phyloP scores from a whole-genome alignment of 64 coral and sea anemone species.

The Trachythela sp. region DNA sequence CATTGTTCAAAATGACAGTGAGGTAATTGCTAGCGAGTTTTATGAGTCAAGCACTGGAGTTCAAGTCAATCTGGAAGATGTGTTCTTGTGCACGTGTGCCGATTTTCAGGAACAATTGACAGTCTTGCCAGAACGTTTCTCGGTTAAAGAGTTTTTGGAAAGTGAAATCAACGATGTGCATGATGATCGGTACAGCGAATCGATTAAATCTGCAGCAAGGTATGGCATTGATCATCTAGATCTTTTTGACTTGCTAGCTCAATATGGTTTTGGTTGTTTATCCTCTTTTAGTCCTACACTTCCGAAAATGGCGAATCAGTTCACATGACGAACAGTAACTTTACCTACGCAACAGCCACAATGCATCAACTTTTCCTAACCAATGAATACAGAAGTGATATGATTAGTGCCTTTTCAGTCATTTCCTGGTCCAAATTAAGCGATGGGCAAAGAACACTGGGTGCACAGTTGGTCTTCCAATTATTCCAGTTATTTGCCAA shows the following conservation, averaged over 20 bases:
- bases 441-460: neutral
- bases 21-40: neutral
- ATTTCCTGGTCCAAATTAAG: neutral
- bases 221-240: slow-evolving; percentile 11
- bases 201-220: slow-evolving; percentile 7
- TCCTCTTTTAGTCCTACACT: neutral
- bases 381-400: neutral
- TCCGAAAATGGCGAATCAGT: slow-evolving; percentile 18
- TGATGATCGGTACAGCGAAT: neutral
- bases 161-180: neutral
- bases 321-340: neutral
- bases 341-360: neutral
- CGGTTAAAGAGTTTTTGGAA: neutral
- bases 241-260: neutral
- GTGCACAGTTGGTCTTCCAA: slow-evolving; percentile 7
- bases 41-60: neutral
- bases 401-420: neutral
- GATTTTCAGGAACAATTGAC: neutral
- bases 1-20: neutral
- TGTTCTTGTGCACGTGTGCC: neutral
- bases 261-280: neutral
- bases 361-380: neutral
- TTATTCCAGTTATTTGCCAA: slow-evolving; percentile 7
- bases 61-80: neutral
- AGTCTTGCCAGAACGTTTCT: neutral